These are phyloP conservation scores for Gonocerus acuteangulatus DNA, from an alignment of 2,888 invertebrate species.

Conservation along the genomic window DNA sequence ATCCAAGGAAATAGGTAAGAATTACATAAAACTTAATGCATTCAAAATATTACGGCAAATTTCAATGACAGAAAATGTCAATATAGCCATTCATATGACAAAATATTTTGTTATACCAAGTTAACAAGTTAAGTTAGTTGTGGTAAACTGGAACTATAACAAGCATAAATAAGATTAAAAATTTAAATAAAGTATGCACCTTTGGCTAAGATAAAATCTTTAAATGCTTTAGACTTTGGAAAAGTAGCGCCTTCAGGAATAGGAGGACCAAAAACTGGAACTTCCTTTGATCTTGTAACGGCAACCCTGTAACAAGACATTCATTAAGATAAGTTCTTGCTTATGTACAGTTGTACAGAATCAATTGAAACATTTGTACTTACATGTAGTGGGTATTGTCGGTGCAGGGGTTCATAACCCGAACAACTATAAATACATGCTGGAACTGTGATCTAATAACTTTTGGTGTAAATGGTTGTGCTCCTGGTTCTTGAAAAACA, in stretches of 20 bases:
- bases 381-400: constrained; percentile 83
- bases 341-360: background rate
- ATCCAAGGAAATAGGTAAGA: too few relatives aligned
- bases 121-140: too few relatives aligned
- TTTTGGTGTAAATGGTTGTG: constrained; percentile 85
- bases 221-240: constrained; percentile 82
- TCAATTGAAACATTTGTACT: constrained; percentile 27
- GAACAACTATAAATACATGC: constrained; percentile 90
- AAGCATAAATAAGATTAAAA: too few relatives aligned
- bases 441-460: constrained; percentile 95
- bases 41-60: too few relatives aligned
- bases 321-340: background rate
- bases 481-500: constrained; percentile 88
- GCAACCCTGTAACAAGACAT: constrained; percentile 44
- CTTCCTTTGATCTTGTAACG: constrained; percentile 77
- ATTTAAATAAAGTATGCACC: constrained; percentile 44
- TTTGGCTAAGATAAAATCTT: constrained; percentile 91
- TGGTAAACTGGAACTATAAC: too few relatives aligned
- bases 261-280: constrained; percentile 93
- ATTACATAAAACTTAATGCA: too few relatives aligned
- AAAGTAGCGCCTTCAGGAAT: constrained; percentile 80
- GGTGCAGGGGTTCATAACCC: constrained; percentile 81
- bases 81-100: too few relatives aligned
- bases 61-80: too few relatives aligned
- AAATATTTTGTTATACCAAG: too few relatives aligned